Evolutionary conservation across 2,797 vertebrate genomes (phyloP), one percentile per base, ranked within the genome.

Genomic region (Typhlichthys eigenmanni): DNA sequence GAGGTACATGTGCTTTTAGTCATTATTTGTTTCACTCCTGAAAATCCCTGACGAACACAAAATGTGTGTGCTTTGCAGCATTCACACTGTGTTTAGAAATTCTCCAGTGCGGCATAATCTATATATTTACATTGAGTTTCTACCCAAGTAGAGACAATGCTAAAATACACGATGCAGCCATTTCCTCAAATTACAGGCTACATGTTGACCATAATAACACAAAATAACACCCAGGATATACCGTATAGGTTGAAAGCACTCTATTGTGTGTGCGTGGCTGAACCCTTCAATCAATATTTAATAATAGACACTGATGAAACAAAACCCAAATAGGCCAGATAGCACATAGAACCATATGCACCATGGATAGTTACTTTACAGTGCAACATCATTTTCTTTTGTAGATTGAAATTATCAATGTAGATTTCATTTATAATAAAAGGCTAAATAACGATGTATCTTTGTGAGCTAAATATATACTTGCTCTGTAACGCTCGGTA

Each of bases 261-360:
- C 82, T 84, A 86, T 87, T 85, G 76, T 82, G 51, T 46, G 71
- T 50, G 46, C 66, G 62, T 64, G 69, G 47, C 69, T 82, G 67
- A 87, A 87, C 76, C 71, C 49, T 55, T 57, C 72, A 83, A 87
- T 90, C 88, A 87, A 91, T 89, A 89, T 87, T 86, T 90, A 88
- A 91, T 89, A 91, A 84, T 61, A 68, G 67, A 71, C 65, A 6
- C 70, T 48, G 72, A 73, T 75, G 69, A 74, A 79, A 82, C 59
- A 49, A 72, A 66, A 60, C 63, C 49, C 29, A 53, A 60, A 76
- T 71, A 74, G 66, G 68, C 70, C 70, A 34, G 59, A 69, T 57
- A 70, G 76, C 69, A 54, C 34, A 43, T 49, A 57, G 74, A 55
- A 53, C 66, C 3, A 38, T 1, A 34, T 24, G 24, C 7, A 19